phyloP scores from a whole-genome alignment of 2,888 invertebrate genomes.

The Aphidius colemani region DNA sequence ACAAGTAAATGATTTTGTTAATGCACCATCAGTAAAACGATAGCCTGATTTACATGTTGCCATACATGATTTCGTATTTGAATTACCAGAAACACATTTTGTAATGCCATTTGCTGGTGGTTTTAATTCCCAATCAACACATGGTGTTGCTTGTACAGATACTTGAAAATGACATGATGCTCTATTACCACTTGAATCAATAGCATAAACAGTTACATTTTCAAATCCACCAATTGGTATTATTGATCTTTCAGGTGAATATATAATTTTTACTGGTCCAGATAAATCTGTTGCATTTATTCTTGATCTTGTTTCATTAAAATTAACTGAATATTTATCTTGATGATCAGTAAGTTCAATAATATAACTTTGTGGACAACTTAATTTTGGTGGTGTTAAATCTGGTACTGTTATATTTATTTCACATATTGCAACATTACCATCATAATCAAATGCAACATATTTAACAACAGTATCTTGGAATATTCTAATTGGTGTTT shows the following conservation, averaged over 20 bases:
- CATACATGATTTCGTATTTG: constrained; percentile 74
- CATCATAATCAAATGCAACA: constrained; percentile 95
- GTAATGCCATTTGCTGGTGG: constrained; percentile 87
- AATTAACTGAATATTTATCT: constrained; percentile 88
- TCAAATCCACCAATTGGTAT: constrained; percentile 87
- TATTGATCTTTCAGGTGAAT: constrained; percentile 76
- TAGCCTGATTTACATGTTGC: constrained; percentile 88
- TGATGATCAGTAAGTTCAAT: constrained; percentile 89
- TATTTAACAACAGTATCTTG: constrained; percentile 93
- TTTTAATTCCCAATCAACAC: constrained; percentile 92
- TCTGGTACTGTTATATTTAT: constrained; percentile 93
- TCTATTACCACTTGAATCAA: constrained; percentile 84
- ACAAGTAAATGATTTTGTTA: constrained; percentile 84
- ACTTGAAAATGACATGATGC: constrained; percentile 93
- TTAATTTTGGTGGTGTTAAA: constrained; percentile 86
- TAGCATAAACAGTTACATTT: constrained; percentile 89
- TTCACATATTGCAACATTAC: constrained; percentile 96
- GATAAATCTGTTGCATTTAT: constrained; percentile 88
- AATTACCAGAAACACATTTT: constrained; percentile 84
- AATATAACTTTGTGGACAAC: constrained; percentile 92
- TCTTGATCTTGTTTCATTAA: constrained; percentile 84
- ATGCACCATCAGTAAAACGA: constrained; percentile 89
- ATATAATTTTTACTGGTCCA: constrained; percentile 82
- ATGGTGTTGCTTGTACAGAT: constrained; percentile 90
- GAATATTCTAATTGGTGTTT: constrained; percentile 84